Conservation (phyloP, 2,113 vertebrate species). For the Pachypanchax playfairii region DNA sequence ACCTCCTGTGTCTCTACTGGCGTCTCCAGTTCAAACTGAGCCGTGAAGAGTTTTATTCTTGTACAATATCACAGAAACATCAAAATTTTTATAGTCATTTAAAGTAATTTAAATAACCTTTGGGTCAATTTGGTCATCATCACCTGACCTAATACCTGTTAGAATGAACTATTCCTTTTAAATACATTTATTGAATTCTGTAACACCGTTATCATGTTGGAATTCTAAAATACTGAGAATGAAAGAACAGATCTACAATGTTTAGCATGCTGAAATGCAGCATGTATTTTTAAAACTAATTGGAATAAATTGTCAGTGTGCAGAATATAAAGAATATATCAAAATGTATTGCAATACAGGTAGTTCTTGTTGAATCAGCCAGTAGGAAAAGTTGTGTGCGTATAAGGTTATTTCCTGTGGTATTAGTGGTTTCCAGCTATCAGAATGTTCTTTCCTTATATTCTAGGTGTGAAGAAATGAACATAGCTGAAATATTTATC, state of each 20-base stretch:
- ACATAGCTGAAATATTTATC: constrained; percentile 62
- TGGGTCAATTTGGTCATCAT: background rate
- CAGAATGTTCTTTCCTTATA: constrained; percentile 24
- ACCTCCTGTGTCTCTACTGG: no score
- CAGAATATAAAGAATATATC: no score
- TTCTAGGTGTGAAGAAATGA: constrained; percentile 34
- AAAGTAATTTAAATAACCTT: no score
- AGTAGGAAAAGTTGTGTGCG: background rate
- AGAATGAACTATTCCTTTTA: background rate
- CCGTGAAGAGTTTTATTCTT: no score
- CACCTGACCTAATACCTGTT: background rate
- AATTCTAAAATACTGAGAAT: background rate
- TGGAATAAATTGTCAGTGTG: background rate
- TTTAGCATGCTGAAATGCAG: background rate
- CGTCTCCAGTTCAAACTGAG: no score
- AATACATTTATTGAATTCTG: background rate
- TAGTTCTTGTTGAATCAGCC: background rate
- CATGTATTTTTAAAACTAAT: no score
- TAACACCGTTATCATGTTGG: background rate
- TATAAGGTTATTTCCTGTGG: background rate
- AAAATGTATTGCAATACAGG: no score
- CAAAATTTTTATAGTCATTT: no score
- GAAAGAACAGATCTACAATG: background rate
- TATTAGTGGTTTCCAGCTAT: background rate
- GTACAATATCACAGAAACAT: no score